Conservation (phyloP, 2,113 vertebrate species). For the Perca schrenkii region DNA sequence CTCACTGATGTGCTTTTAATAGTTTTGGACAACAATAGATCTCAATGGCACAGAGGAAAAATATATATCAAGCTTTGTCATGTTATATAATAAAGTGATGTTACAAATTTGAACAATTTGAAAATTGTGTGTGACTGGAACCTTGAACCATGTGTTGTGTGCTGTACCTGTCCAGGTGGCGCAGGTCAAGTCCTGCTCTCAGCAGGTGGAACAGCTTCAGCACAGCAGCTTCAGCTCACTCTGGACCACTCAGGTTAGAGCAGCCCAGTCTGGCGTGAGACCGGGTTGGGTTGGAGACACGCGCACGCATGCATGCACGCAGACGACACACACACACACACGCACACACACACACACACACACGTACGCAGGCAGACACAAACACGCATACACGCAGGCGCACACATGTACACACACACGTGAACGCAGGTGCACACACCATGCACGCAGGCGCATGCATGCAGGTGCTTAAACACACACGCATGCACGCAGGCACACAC, state of each 20-base stretch:
- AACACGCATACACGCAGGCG: not conserved
- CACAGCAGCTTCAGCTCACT: conserved; percentile 67
- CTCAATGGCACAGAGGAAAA: not conserved
- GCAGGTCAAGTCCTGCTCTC: conserved; percentile 72
- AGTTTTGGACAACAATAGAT: too few relatives aligned
- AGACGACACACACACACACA: not conserved
- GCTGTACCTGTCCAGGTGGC: conserved; percentile 52
- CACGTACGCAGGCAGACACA: not conserved
- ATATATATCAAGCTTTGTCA: too few relatives aligned
- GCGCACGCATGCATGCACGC: not conserved
- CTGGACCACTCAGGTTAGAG: conserved; percentile 72
- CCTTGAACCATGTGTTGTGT: not conserved
- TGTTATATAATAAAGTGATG: too few relatives aligned
- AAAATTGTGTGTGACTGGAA: not conserved
- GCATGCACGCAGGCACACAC: not conserved
- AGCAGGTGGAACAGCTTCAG: conserved; percentile 82
- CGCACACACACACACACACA: not conserved
- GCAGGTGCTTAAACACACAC: too few relatives aligned
- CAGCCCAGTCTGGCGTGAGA: too few relatives aligned
- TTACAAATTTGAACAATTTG: not conserved
- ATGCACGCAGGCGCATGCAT: too few relatives aligned
- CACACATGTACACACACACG: not conserved
- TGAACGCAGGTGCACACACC: not conserved
- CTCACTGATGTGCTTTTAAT: not conserved
- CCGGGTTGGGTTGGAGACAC: too few relatives aligned